Evolutionary conservation across 2,113 vertebrate genomes (phyloP), one percentile per base, ranked within the genome.

Genomic region (Mixornis gularis): DNA sequence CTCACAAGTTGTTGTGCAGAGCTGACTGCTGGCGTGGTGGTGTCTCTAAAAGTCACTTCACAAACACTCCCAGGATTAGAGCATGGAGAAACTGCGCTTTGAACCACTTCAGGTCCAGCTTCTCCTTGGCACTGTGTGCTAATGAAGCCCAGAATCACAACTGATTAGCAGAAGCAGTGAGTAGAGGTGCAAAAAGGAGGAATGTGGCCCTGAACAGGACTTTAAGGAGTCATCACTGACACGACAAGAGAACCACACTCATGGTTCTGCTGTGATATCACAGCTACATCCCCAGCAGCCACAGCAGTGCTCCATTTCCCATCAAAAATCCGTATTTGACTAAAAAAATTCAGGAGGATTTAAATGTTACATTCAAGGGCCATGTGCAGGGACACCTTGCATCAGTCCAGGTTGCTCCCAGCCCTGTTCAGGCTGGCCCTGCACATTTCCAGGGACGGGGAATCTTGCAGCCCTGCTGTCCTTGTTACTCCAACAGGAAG

Each of bases 11-110:
- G 41, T 26, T 51, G 60, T 17, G 43, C 13, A 3, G 68, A 44
- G 64, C 51, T 25, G 43, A 9, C 12, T n/a, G 34, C 0, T 51
- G 15, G 27, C 0, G 0, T 41, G 84, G 38, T 49, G 38, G 24
- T 16, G 26, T 2, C 6, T 8, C 56, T 63, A 2, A 58, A 73
- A 68, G 40, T 43, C n/a, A 20, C 36, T 78, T 21, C 26, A 5
- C 4, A 10, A 29, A 11, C n/a, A 5, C 36, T 74, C 14, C 1
- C 0, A 5, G 74, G 22, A 9, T 56, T 17, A 20, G 25, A 5
- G 40, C 32, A 4, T 20, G 63, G 59, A 68, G 58, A 68, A 43
- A 17, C 27, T 17, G 36, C 66, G 52, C 48, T 91, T 55, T 25
- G 52, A 59, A 55, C 13, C 32, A 1, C 48, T 44, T 25, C 4